These are phyloP conservation scores for Tachina fera DNA, from an alignment of 2,888 invertebrate genomes.

Conservation along the genomic window DNA sequence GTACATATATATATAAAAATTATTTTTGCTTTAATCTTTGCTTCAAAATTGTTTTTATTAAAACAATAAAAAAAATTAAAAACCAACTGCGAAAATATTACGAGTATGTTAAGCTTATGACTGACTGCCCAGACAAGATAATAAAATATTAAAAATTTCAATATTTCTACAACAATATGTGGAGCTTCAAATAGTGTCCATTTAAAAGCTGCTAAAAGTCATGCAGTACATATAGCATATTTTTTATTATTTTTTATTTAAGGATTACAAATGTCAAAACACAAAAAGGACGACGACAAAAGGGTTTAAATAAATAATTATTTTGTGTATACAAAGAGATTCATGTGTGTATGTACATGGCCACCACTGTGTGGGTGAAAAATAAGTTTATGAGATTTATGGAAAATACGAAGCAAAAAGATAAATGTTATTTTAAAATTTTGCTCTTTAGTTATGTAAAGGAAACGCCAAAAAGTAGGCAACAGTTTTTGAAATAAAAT, in stretches of 20 bases:
- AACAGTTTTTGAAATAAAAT: too few species aligned
- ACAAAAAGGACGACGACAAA: slow-evolving; percentile 39
- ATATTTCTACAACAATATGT: slow-evolving; percentile 13
- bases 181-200: neutral
- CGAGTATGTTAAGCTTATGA: slow-evolving; percentile 1
- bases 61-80: neutral
- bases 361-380: neutral
- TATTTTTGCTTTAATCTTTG: too few species aligned
- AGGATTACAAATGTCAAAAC: neutral
- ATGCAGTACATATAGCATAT: neutral
- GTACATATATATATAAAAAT: too few species aligned
- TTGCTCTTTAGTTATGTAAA: too few species aligned
- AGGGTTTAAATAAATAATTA: slow-evolving; percentile 60
- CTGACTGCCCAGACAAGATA: slow-evolving; percentile 20
- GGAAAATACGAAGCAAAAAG: neutral
- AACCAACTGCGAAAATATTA: neutral
- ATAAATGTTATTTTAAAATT: too few species aligned
- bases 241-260: neutral
- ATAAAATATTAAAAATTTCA: slow-evolving; percentile 37
- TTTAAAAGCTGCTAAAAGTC: neutral
- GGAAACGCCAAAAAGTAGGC: too few species aligned
- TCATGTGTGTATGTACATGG: neutral
- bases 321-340: slow-evolving; percentile 14
- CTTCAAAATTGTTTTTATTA: neutral
- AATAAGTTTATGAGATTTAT: slow-evolving; percentile 24